Percentiles rank a stretch among this genome's conserved stretches.
phyloP scores from a whole-genome alignment of 2,888 invertebrate species.

The Andrena bicolor region DNA sequence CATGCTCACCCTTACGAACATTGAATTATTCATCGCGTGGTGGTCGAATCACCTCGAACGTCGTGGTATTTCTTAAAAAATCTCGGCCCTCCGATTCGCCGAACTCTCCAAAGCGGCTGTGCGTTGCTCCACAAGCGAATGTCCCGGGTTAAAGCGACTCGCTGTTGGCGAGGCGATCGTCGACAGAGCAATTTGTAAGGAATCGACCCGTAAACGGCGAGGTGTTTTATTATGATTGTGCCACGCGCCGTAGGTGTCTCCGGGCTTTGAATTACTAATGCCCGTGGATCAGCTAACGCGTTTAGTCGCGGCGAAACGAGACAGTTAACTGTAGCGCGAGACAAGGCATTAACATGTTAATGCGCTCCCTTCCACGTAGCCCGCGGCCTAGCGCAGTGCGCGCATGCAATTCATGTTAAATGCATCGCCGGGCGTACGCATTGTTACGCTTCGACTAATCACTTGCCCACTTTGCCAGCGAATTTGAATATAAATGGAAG shows the following conservation, averaged over 20 bases:
- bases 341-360: slow-evolving; percentile 68
- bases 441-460: slow-evolving; percentile 55
- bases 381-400: slow-evolving; percentile 37
- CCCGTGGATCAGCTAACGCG: slow-evolving; percentile 54
- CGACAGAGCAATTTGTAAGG: slow-evolving; percentile 36
- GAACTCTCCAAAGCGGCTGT: neutral
- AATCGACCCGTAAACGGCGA: slow-evolving; percentile 23
- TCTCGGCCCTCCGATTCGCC: too few relatives aligned
- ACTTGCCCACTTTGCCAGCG: slow-evolving; percentile 36
- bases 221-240: slow-evolving; percentile 57
- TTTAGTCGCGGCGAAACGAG: slow-evolving; percentile 56
- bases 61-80: too few relatives aligned
- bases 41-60: neutral
- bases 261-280: slow-evolving; percentile 60
- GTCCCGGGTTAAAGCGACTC: neutral
- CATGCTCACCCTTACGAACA: too few relatives aligned
- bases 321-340: slow-evolving; percentile 57
- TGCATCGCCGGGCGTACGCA: slow-evolving; percentile 53
- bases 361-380: slow-evolving; percentile 44
- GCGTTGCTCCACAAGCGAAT: neutral
- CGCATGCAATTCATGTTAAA: slow-evolving; percentile 63
- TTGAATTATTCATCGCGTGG: slow-evolving; percentile 6
- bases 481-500: slow-evolving; percentile 59
- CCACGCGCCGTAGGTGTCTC: slow-evolving; percentile 32
- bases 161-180: neutral